A percentile compares a stretch with the other conserved stretches of the same genome.
These are phyloP conservation scores for Noctilio leporinus DNA, from an alignment of 2,113 vertebrate genomes.

Conservation along the genomic window DNA sequence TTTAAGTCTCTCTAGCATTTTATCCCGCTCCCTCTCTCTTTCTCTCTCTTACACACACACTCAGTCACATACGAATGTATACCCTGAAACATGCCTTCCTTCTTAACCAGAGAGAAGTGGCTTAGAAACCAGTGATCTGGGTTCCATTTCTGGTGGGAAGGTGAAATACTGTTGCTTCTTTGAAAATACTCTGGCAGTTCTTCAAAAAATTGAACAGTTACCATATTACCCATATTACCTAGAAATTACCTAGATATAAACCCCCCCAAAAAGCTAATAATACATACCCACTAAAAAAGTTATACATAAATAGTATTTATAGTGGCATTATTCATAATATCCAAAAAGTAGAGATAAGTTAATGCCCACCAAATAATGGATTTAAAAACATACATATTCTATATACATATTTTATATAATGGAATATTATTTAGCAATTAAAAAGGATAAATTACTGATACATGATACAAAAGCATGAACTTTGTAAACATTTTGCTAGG, in stretches of 20 bases:
- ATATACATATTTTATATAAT: not conserved
- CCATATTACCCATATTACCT: not conserved
- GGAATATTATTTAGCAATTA: not conserved
- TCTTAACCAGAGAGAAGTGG: not conserved
- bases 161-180: not conserved
- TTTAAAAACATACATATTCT: not conserved
- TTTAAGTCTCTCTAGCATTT: not conserved
- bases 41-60: not conserved
- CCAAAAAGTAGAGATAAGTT: not conserved
- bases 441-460: not conserved
- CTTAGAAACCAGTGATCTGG: not conserved
- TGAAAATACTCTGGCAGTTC: not conserved
- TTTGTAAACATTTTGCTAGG: not conserved
- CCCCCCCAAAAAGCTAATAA: not conserved
- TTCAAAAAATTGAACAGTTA: not conserved
- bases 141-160: not conserved
- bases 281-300: not conserved
- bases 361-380: not conserved
- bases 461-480: not conserved
- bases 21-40: not conserved
- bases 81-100: not conserved
- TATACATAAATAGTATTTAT: not conserved
- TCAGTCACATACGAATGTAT: not conserved
- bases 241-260: not conserved
- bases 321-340: not conserved